Percentiles rank a stretch among this genome's conserved stretches.
These are phyloP conservation scores for Hirtodrosophila trivittata DNA, from an alignment of 2,888 invertebrate species.

Conservation along the genomic window DNA sequence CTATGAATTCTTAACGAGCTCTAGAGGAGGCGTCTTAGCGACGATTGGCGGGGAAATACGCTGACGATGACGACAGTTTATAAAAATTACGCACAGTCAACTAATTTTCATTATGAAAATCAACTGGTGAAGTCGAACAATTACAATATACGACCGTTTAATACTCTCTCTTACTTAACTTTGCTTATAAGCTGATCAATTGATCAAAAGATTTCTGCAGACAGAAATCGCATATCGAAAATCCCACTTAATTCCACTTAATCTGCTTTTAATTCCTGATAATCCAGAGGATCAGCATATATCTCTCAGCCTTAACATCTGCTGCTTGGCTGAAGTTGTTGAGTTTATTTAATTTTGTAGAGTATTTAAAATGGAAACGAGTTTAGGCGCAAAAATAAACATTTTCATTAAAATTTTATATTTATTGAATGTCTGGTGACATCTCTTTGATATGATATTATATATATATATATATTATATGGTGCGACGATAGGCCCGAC, in stretches of 20 bases:
- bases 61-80: slow-evolving; percentile 75
- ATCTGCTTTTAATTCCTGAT: no score
- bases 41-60: not conserved
- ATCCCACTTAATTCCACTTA: no score
- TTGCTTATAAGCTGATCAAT: no score
- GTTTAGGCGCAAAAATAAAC: slow-evolving; percentile 67
- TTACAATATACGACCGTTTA: not conserved
- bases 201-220: no score
- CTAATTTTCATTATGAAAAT: slow-evolving; percentile 70
- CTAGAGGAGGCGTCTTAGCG: slow-evolving; percentile 30
- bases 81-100: slow-evolving; percentile 70
- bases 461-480: not conserved
- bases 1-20: slow-evolving; percentile 65
- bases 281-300: no score
- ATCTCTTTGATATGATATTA: slow-evolving; percentile 65
- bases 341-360: no score
- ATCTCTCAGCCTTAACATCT: no score
- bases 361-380: slow-evolving; percentile 53
- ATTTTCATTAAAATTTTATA: slow-evolving; percentile 72
- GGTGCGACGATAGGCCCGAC: slow-evolving; percentile 42
- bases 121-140: slow-evolving; percentile 15
- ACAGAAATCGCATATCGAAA: no score
- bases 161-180: no score
- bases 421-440: slow-evolving; percentile 74
- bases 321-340: no score